A percentile compares a stretch with the other conserved stretches of the same genome.
These are phyloP conservation scores for Archivesica marissinica DNA, from an alignment of 1,140 invertebrate species.

Conservation along the genomic window DNA sequence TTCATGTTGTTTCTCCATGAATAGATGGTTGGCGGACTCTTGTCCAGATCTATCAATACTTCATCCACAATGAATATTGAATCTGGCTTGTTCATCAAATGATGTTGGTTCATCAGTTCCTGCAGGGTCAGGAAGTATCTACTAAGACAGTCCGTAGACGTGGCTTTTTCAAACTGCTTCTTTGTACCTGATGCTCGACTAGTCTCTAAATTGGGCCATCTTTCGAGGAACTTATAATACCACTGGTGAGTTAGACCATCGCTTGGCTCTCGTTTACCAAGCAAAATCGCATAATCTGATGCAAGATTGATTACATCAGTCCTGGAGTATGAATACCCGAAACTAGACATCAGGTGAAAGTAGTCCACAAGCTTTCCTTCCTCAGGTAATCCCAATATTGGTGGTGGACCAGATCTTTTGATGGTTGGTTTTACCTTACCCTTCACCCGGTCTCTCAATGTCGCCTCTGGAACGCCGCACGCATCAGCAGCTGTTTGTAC, in stretches of 20 bases:
- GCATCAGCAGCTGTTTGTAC: conserved; percentile 52
- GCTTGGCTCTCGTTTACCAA: conserved; percentile 51
- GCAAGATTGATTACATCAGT: conserved; percentile 57
- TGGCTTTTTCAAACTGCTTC: conserved; percentile 56
- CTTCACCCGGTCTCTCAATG: conserved; percentile 50
- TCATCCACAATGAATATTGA: conserved; percentile 59
- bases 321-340: conserved; percentile 52
- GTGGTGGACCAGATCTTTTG: conserved; percentile 41
- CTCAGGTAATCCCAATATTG: conserved; percentile 26
- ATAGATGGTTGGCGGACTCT: conserved; percentile 38
- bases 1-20: conserved; percentile 52
- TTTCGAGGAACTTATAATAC: conserved; percentile 56
- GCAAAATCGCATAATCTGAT: conserved; percentile 57
- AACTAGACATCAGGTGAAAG: conserved; percentile 36
- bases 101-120: conserved; percentile 40
- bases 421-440: conserved; percentile 32
- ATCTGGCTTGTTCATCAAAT: conserved; percentile 53
- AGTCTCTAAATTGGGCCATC: conserved; percentile 51
- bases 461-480: conserved; percentile 47
- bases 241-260: conserved; percentile 59
- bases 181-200: conserved; percentile 42
- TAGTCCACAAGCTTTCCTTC: conserved; percentile 57
- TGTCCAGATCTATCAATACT: conserved; percentile 53
- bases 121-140: conserved; percentile 42
- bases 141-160: conserved; percentile 41